Evolutionary conservation across 2,113 vertebrate genomes (phyloP).

Genomic region (Spilogale gracilis): DNA sequence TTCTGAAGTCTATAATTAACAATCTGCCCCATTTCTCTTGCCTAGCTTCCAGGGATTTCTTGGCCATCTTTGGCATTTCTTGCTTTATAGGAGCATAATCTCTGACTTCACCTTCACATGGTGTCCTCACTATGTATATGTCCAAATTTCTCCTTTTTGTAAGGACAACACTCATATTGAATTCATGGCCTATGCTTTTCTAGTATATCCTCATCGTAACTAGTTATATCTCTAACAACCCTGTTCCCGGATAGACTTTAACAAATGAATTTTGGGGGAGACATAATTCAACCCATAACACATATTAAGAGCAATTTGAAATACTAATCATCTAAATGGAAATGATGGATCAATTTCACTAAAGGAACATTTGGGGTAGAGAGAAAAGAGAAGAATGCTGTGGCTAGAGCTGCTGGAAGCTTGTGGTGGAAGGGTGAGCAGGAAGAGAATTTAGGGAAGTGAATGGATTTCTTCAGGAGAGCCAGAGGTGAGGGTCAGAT

Average conservation of each 20-base stretch:
- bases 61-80: background rate
- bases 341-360: background rate
- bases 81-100: background rate
- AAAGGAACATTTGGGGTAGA: background rate
- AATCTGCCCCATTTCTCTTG: background rate
- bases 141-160: background rate
- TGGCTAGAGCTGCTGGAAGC: background rate
- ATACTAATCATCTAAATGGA: background rate
- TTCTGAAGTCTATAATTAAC: background rate
- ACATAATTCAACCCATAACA: background rate
- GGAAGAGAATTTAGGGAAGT: background rate
- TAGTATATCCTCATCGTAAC: background rate
- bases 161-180: background rate
- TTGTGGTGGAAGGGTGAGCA: background rate
- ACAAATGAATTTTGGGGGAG: background rate
- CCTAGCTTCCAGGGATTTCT: background rate
- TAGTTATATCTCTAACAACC: background rate
- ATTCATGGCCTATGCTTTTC: background rate
- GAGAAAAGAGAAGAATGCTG: background rate
- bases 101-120: background rate
- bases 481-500: background rate
- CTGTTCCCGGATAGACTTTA: background rate
- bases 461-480: background rate
- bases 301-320: background rate
- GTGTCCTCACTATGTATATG: background rate